Percentiles rank a stretch among this genome's conserved stretches.
These are phyloP conservation scores for Pseudomyrmex sp. DNA, from an alignment of 1,140 invertebrate genomes.

Conservation along the genomic window DNA sequence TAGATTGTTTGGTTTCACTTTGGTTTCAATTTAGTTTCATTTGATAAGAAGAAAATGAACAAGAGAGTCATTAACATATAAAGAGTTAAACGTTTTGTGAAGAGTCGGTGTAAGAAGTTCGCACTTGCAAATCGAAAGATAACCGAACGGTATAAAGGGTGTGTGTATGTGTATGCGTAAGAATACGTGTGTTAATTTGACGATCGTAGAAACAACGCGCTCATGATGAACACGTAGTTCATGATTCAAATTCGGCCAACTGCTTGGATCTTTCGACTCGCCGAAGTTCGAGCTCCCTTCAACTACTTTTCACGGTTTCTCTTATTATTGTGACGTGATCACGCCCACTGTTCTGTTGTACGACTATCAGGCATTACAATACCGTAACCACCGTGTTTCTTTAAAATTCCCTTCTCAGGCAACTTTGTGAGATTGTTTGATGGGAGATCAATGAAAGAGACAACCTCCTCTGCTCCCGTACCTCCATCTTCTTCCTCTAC, in stretches of 20 bases:
- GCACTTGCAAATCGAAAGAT: constrained; percentile 40
- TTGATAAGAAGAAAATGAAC: neutral
- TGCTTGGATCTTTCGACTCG: constrained; percentile 14
- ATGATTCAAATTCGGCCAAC: constrained; percentile 19
- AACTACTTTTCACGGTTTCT: constrained; percentile 71
- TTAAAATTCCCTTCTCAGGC: constrained; percentile 95
- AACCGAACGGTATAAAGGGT: constrained; percentile 16
- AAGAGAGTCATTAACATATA: constrained; percentile 29
- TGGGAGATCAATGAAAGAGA: constrained; percentile 93
- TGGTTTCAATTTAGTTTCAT: neutral
- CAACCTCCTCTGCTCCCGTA: constrained; percentile 91
- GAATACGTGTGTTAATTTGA: too few species aligned
- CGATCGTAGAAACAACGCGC: too few species aligned
- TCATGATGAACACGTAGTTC: neutral
- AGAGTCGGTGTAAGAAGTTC: constrained; percentile 44
- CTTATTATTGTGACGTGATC: constrained; percentile 88
- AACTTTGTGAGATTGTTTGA: constrained; percentile 91
- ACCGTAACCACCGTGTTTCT: constrained; percentile 92
- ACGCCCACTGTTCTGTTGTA: constrained; percentile 85
- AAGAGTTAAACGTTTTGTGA: constrained; percentile 31
- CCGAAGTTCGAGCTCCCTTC: constrained; percentile 32
- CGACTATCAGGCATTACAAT: constrained; percentile 87
- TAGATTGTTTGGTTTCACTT: too few species aligned
- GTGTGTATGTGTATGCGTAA: neutral
- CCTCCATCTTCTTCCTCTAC: constrained; percentile 89